Evolutionary conservation across 2,113 vertebrate species (phyloP).

Genomic region (Pygoscelis adeliae): DNA sequence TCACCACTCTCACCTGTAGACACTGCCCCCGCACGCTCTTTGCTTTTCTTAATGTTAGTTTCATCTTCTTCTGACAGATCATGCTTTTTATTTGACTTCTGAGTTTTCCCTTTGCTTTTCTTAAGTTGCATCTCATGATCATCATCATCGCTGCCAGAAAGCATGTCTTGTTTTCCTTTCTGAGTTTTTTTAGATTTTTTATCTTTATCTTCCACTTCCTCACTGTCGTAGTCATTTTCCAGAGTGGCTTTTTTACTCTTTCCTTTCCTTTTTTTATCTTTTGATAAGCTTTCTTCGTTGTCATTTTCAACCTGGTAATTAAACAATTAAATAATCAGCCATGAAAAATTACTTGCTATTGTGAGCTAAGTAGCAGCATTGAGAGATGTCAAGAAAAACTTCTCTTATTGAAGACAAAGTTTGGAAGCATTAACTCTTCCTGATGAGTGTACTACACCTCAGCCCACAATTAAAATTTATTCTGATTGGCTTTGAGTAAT

Average conservation of each 20-base stretch:
- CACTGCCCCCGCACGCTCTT: slow-evolving; percentile 31
- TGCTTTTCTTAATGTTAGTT: slow-evolving; percentile 59
- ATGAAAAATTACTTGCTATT: background rate
- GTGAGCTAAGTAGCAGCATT: background rate
- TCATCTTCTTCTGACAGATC: slow-evolving; percentile 76
- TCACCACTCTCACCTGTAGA: slow-evolving; percentile 75
- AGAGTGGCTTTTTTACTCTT: slow-evolving; percentile 83
- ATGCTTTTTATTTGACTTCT: slow-evolving; percentile 72
- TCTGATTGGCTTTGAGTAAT: background rate
- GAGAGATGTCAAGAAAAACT: background rate
- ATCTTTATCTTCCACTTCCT: slow-evolving; percentile 76
- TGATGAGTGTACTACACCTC: background rate
- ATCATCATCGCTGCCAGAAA: slow-evolving; percentile 82
- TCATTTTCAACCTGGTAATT: slow-evolving; percentile 80
- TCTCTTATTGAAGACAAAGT: background rate
- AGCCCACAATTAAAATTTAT: background rate
- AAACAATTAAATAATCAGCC: background rate
- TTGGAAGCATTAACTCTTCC: background rate
- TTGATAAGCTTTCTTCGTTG: slow-evolving; percentile 78
- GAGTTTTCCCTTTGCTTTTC: slow-evolving; percentile 81
- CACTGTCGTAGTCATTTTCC: slow-evolving; percentile 83
- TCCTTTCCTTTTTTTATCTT: slow-evolving; percentile 92
- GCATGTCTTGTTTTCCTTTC: slow-evolving; percentile 71
- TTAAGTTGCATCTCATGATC: slow-evolving; percentile 65
- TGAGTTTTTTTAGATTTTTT: slow-evolving; percentile 74